phyloP scores from a whole-genome alignment of 1,140 invertebrate species.

The Lepidurus packardi region DNA sequence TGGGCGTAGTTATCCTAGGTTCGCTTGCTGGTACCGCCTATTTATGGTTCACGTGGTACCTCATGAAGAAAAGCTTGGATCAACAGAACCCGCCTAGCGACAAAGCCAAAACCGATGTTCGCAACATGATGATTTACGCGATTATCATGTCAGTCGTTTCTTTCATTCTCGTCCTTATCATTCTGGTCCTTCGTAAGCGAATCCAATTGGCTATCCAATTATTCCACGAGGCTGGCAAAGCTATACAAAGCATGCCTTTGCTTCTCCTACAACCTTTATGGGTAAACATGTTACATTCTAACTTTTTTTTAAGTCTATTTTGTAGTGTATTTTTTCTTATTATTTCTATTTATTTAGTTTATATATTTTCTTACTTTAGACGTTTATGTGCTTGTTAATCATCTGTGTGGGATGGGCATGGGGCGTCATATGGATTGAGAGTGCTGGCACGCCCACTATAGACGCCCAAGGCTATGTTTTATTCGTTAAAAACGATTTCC shows the following conservation, averaged over 20 bases:
- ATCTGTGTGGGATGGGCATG: slow-evolving; percentile 57
- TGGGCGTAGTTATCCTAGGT: slow-evolving; percentile 54
- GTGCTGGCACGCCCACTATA: slow-evolving; percentile 51
- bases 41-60: slow-evolving; percentile 56
- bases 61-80: slow-evolving; percentile 40
- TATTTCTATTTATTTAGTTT: slow-evolving; percentile 22
- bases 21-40: slow-evolving; percentile 55
- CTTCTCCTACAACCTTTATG: slow-evolving; percentile 68
- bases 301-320: not conserved
- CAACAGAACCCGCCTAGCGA: slow-evolving; percentile 42
- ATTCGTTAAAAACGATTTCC: slow-evolving; percentile 50
- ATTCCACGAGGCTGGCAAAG: slow-evolving; percentile 70
- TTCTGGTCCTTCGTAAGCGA: slow-evolving; percentile 65
- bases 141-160: slow-evolving; percentile 51
- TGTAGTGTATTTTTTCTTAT: slow-evolving; percentile 26
- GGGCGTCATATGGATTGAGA: slow-evolving; percentile 57
- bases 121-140: slow-evolving; percentile 42
- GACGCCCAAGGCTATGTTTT: slow-evolving; percentile 46
- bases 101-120: slow-evolving; percentile 40
- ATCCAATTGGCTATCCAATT: slow-evolving; percentile 62
- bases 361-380: slow-evolving; percentile 49
- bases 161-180: slow-evolving; percentile 56
- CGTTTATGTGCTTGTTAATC: slow-evolving; percentile 54
- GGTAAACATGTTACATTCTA: slow-evolving; percentile 47
- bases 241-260: slow-evolving; percentile 60